Evolutionary conservation across 2,888 invertebrate genomes (phyloP).

Genomic region (Invenusta paracnida): DNA sequence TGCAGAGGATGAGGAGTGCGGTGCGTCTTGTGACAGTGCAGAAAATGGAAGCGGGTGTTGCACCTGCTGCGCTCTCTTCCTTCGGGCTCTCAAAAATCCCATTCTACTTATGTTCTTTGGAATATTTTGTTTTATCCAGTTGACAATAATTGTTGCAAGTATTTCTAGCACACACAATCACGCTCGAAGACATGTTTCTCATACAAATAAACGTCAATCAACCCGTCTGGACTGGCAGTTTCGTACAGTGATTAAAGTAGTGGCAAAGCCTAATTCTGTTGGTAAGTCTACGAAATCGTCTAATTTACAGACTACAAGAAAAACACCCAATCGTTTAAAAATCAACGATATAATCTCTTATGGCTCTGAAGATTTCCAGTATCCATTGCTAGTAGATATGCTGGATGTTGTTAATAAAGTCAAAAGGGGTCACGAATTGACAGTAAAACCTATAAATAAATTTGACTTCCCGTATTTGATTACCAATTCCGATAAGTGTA

Average conservation of each 20-base stretch:
- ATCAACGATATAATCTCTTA: constrained; percentile 20
- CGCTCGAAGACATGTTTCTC: background rate
- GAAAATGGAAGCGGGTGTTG: background rate
- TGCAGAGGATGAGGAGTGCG: background rate
- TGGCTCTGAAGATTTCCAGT: constrained; percentile 41
- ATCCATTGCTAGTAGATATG: constrained; percentile 42
- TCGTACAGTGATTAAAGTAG: constrained; percentile 24
- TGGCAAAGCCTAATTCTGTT: background rate
- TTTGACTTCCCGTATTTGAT: constrained; percentile 5
- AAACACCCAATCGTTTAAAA: background rate
- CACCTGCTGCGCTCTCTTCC: constrained; percentile 4
- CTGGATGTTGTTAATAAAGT: constrained; percentile 35
- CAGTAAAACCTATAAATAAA: constrained; percentile 30
- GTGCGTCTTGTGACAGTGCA: background rate
- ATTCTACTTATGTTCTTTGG: constrained; percentile 34
- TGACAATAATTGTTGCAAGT: constrained; percentile 36
- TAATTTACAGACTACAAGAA: background rate
- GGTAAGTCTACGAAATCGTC: background rate
- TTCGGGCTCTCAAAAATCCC: constrained; percentile 33
- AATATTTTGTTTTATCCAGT: constrained; percentile 35
- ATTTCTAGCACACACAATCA: constrained; percentile 13
- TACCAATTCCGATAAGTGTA: constrained; percentile 17
- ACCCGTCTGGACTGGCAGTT: constrained; percentile 25
- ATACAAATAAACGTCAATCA: background rate
- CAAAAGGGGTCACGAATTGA: constrained; percentile 21